Percentiles rank a stretch among this genome's conserved stretches.
These are phyloP conservation scores for Ibidorhyncha struthersii DNA, from an alignment of 2,113 vertebrate genomes.

Conservation along the genomic window DNA sequence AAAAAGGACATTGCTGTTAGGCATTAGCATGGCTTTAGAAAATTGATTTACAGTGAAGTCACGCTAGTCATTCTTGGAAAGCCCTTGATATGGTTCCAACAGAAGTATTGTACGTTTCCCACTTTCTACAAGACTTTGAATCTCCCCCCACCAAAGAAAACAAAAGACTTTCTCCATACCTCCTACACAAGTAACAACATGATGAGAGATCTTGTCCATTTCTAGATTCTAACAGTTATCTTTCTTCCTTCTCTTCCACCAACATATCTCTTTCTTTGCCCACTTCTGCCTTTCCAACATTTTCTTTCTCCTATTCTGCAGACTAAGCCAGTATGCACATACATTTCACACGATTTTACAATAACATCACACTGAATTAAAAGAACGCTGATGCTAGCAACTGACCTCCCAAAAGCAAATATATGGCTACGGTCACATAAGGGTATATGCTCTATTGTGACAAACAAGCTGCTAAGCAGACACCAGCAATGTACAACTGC, in stretches of 20 bases:
- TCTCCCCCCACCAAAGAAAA: rapidly evolving
- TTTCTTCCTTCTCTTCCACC: not conserved
- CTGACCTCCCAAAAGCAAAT: not conserved
- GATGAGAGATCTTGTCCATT: not conserved
- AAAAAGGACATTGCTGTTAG: not conserved
- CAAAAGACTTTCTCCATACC: not conserved
- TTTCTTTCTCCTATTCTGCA: not conserved
- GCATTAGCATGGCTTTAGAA: not conserved
- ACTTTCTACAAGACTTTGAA: not conserved
- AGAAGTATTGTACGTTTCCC: not conserved
- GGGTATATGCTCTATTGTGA: not conserved
- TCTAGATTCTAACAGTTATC: not conserved
- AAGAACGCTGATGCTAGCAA: not conserved
- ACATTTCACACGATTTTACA: not conserved
- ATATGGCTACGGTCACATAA: not conserved
- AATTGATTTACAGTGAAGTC: not conserved
- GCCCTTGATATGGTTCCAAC: not conserved
- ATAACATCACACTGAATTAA: not conserved
- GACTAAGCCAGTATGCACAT: not conserved
- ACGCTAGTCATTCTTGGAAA: not conserved
- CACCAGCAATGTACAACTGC: not conserved
- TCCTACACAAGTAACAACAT: not conserved
- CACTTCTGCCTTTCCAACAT: not conserved
- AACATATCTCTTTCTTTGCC: not conserved
- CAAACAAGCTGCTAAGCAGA: not conserved